These are phyloP conservation scores for Dendrolimus punctatus DNA, from an alignment of 1,140 invertebrate genomes.

Conservation along the genomic window DNA sequence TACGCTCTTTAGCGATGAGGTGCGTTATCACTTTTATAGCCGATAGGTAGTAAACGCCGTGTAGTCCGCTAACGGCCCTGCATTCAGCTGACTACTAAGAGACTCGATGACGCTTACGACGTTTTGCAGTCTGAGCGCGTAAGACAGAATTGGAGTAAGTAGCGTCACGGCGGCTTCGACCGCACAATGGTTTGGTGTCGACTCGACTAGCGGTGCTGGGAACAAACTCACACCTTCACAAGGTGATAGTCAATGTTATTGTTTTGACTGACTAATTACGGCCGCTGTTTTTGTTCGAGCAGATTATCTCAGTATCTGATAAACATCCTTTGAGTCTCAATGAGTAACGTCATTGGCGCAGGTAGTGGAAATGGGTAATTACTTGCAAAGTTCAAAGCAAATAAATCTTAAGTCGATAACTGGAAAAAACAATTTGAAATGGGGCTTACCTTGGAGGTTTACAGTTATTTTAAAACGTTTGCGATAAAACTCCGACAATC, in stretches of 20 bases:
- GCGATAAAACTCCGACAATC: background rate
- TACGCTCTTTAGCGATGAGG: conserved; percentile 14
- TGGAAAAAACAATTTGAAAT: background rate
- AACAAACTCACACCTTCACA: conserved; percentile 58
- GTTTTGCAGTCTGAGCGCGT: conserved; percentile 28
- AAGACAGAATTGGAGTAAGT: conserved; percentile 70
- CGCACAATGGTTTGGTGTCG: conserved; percentile 63
- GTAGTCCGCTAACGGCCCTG: conserved; percentile 15
- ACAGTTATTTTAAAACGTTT: background rate
- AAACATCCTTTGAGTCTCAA: too few species aligned
- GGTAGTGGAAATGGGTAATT: background rate
- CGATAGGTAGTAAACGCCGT: conserved; percentile 39
- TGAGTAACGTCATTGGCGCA: too few species aligned
- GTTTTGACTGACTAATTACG: conserved; percentile 64
- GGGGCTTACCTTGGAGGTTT: background rate
- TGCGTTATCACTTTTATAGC: conserved; percentile 2
- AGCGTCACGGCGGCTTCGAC: conserved; percentile 66
- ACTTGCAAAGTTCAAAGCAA: background rate
- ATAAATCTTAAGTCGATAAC: background rate
- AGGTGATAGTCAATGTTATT: conserved; percentile 55
- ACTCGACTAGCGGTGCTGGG: conserved; percentile 64
- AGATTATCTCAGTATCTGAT: too few species aligned
- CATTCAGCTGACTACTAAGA: conserved; percentile 24
- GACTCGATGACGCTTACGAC: conserved; percentile 33
- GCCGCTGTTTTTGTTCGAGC: conserved; percentile 23